phyloP scores from a whole-genome alignment of 2,797 vertebrate genomes.

The Zalophus californianus region DNA sequence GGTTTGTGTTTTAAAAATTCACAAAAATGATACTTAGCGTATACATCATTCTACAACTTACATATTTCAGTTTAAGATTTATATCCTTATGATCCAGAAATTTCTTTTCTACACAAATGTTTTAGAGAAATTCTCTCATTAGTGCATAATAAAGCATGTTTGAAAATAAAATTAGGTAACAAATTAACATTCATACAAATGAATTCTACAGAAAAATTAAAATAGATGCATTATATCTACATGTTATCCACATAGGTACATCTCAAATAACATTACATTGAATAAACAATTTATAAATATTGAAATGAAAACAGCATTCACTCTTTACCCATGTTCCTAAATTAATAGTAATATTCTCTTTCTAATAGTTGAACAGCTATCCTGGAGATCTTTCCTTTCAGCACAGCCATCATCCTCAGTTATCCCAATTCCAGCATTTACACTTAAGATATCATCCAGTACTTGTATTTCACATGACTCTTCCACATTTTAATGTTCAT shows the following conservation, averaged over 20 bases:
- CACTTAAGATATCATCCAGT: not conserved
- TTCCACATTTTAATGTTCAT: not conserved
- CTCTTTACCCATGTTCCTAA: not conserved
- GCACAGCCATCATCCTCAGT: not conserved
- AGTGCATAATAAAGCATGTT: not conserved
- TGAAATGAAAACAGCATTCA: not conserved
- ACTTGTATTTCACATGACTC: not conserved
- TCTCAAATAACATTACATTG: not conserved
- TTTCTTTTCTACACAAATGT: constrained; percentile 9
- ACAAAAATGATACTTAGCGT: not conserved
- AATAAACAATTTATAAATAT: not conserved
- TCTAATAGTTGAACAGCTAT: not conserved
- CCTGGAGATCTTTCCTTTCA: not conserved
- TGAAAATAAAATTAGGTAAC: constrained; percentile 22
- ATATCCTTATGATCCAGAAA: not conserved
- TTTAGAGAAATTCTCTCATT: not conserved
- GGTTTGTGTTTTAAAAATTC: not conserved
- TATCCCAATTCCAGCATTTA: not conserved
- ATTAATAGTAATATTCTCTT: not conserved
- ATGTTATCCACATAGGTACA: not conserved
- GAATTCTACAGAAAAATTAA: not conserved
- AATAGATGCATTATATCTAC: not conserved
- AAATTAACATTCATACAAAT: not conserved
- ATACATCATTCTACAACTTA: not conserved
- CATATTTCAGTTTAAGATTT: not conserved